phyloP scores from a whole-genome alignment of 2,113 vertebrate genomes.

The Carlito syrichta region DNA sequence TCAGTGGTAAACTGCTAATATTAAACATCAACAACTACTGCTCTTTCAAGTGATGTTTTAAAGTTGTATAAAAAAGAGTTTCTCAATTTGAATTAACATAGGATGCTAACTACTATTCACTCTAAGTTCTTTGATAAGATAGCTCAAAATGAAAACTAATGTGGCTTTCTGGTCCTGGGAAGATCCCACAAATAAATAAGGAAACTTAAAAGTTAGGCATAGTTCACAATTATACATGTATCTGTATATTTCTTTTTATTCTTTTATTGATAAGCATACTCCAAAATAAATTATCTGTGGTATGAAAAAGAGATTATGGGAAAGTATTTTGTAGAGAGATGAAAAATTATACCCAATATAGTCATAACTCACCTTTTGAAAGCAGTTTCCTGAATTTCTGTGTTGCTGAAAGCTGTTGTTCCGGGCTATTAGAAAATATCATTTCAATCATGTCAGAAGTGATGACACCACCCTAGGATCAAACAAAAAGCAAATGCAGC shows the following conservation, averaged over 20 bases:
- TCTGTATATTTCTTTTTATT: background rate
- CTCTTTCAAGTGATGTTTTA: conserved; percentile 13
- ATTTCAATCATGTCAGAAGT: conserved; percentile 99
- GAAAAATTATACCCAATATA: background rate
- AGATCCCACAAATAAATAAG: background rate
- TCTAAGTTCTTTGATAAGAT: background rate
- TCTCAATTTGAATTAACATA: conserved; percentile 17
- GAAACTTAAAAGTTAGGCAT: background rate
- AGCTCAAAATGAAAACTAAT: conserved; percentile 30
- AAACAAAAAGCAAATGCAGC: conserved; percentile 43
- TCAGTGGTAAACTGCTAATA: conserved; percentile 39
- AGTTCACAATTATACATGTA: background rate
- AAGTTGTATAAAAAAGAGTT: background rate
- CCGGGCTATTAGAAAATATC: conserved; percentile 96
- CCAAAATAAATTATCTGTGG: conserved; percentile 4
- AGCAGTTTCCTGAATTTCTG: conserved; percentile 98
- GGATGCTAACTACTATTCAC: background rate
- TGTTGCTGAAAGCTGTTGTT: conserved; percentile 97
- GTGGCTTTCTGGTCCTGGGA: background rate
- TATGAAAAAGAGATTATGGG: background rate
- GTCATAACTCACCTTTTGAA: conserved; percentile 91
- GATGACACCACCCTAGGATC: conserved; percentile 88
- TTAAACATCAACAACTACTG: conserved; percentile 40
- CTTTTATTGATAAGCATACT: background rate
- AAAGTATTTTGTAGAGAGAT: conserved; percentile 21